These are phyloP conservation scores for Erebia ligea DNA, from an alignment of 2,888 invertebrate genomes.

Conservation along the genomic window DNA sequence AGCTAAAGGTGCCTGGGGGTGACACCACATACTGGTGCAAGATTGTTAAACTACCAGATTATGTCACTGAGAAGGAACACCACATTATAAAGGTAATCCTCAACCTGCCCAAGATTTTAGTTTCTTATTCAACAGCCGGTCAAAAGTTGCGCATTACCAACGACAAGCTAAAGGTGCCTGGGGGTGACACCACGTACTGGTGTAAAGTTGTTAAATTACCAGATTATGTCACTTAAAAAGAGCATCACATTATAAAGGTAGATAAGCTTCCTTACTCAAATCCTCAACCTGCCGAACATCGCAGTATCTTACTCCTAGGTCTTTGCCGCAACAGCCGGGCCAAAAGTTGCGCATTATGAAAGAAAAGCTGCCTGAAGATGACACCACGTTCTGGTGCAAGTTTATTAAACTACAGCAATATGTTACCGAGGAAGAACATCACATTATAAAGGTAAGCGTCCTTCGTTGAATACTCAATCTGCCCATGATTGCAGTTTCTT, in stretches of 20 bases:
- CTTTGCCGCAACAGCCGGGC: no score
- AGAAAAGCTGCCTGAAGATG: constrained; percentile 88
- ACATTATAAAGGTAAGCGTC: constrained; percentile 87
- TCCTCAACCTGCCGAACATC: no score
- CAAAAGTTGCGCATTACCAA: constrained; percentile 85
- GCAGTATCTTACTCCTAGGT: background rate
- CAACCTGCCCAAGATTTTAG: no score
- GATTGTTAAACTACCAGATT: constrained; percentile 89
- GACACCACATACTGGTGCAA: constrained; percentile 99
- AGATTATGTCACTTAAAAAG: constrained; percentile 82
- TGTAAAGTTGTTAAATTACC: constrained; percentile 94
- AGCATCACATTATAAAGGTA: constrained; percentile 92
- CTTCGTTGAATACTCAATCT: no score
- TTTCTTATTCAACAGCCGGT: constrained; percentile 50
- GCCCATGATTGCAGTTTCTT: no score
- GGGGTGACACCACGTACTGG: constrained; percentile 97
- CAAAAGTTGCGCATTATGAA: constrained; percentile 85
- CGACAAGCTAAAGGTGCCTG: constrained; percentile 89
- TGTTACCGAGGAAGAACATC: constrained; percentile 86
- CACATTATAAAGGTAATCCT: constrained; percentile 88
- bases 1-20: constrained; percentile 88
- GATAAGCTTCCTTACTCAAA: no score
- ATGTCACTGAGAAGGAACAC: constrained; percentile 86
- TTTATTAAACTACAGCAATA: constrained; percentile 90
- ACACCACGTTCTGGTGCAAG: constrained; percentile 99